Base-by-base conservation (phyloP, 1,140 invertebrate genomes). In the Delia radicum region DNA sequence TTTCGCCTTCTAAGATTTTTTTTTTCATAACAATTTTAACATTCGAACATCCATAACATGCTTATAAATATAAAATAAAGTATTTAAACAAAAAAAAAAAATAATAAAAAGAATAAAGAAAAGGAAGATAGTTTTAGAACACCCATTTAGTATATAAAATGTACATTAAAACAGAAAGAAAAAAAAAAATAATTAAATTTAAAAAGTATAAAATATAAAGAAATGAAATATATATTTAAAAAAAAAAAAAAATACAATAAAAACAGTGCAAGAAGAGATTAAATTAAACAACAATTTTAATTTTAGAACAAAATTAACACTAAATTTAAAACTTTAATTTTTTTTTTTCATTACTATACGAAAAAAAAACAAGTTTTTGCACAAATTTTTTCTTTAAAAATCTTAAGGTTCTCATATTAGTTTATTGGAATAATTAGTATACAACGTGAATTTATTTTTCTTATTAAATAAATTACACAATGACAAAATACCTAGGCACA, bases 1-100 rank as follows among this genome's bases (percentile, higher is more conserved):
- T 85, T 85, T 82, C 81, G 81, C 84, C 84, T 83, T 76, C 37
- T 29, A 61, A 27, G 67, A 21, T 33, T 33, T 6, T 33, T 37
- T 10, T 37, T 13, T 33, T 33, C 1, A 55, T 21, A 55, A 55
- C 21, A 55, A 55, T 55, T 55, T 42, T 15, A 55, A 55, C n/a
- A 21, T 55, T 24, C 10, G 48, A 55, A 55, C 12, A 42, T 42
- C 18, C n/a, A 55, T 37, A 55, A 55, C 48, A 55, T 21, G 48
- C 48, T 55, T 55, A 55, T 55, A 55, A 21, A 55, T 55, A 55
- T 3, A 5, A 33, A 33, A 33, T 33, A 33, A 33, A 33, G 10
- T 33, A 42, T 15, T 15, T 42, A 42, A 3, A n/a, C n/a, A 42
- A 42, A 42, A 42, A 42, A 15, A 42, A 42, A 55, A 55, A 8